Conservation (phyloP, 2,113 vertebrate species). For the Lynx canadensis region DNA sequence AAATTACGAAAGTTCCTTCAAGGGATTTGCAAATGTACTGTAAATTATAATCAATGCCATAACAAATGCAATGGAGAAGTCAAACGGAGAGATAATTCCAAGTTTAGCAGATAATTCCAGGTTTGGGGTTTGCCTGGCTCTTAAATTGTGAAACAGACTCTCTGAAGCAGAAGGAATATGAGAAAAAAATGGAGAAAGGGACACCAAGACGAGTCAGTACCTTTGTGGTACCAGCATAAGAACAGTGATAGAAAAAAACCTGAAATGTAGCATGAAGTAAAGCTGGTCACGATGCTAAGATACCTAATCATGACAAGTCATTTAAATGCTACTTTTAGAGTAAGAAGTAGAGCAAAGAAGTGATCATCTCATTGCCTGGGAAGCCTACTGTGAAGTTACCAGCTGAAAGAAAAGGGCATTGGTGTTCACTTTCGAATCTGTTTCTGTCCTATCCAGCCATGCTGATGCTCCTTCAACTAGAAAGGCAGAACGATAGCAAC, state of each 20-base stretch:
- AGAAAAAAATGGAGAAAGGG: constrained; percentile 10
- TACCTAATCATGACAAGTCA: background rate
- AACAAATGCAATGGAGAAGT: constrained; percentile 34
- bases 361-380: background rate
- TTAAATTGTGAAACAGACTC: background rate
- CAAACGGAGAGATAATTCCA: background rate
- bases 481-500: background rate
- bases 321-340: background rate
- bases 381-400: background rate
- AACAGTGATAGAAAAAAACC: background rate
- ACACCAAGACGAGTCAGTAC: background rate
- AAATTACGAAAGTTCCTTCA: background rate
- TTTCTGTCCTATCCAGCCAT: background rate
- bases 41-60: background rate
- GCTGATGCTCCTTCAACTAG: background rate
- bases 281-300: background rate
- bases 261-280: background rate
- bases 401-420: background rate
- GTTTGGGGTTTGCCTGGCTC: background rate
- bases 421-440: background rate
- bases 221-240: background rate
- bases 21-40: background rate
- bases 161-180: background rate
- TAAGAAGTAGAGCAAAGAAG: background rate
- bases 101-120: background rate